phyloP scores from a whole-genome alignment of 1,140 invertebrate genomes.

The Antheraea mylitta region DNA sequence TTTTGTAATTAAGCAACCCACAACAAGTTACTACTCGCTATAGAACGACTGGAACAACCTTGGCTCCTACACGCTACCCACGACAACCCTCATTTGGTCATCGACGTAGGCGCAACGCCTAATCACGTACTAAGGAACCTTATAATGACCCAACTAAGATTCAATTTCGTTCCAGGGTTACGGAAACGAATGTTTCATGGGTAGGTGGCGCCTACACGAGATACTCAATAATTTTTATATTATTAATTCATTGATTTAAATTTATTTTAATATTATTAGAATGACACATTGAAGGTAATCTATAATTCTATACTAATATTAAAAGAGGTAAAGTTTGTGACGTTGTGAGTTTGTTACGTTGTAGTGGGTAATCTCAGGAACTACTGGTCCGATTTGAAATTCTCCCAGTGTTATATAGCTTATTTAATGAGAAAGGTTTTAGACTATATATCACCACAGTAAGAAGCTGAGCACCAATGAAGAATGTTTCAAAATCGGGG shows the following conservation, averaged over 20 bases:
- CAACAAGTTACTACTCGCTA: slow-evolving; percentile 53
- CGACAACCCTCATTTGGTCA: slow-evolving; percentile 76
- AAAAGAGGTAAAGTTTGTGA: no score
- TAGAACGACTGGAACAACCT: slow-evolving; percentile 69
- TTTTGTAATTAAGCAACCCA: slow-evolving; percentile 71
- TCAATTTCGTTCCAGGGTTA: slow-evolving; percentile 64
- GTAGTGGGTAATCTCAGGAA: no score
- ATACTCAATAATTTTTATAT: slow-evolving; percentile 53
- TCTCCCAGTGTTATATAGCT: no score
- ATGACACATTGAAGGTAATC: background rate
- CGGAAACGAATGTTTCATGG: slow-evolving; percentile 55
- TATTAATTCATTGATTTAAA: slow-evolving; percentile 30
- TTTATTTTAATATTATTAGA: slow-evolving; percentile 16
- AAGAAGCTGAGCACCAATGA: no score
- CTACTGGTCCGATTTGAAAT: no score
- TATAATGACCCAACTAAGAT: slow-evolving; percentile 67
- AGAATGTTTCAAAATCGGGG: no score
- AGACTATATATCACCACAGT: no score
- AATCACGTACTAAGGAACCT: slow-evolving; percentile 66
- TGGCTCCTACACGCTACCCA: slow-evolving; percentile 69
- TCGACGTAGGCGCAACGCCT: slow-evolving; percentile 62
- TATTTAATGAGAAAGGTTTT: no score
- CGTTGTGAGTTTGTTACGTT: no score
- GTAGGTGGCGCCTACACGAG: slow-evolving; percentile 55
- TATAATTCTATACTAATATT: no score